Conservation (phyloP, 2,888 invertebrate species). For the Dryocosmus kuriphilus region DNA sequence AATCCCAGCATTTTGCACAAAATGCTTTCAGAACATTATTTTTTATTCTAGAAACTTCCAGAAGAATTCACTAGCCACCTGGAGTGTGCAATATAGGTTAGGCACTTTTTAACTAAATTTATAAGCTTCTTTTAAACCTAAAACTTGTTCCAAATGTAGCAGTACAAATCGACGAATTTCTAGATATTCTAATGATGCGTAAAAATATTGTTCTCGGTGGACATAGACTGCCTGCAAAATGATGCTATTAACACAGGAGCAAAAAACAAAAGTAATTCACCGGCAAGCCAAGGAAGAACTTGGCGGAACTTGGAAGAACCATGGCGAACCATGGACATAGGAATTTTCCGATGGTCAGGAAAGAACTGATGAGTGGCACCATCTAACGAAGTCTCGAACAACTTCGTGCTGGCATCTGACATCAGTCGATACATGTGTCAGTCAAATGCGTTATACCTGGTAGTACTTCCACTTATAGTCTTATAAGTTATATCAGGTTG, state of each 20-base stretch:
- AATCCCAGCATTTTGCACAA: conserved; percentile 85
- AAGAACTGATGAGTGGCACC: background rate
- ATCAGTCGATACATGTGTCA: background rate
- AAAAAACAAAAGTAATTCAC: conserved; percentile 2
- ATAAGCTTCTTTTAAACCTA: background rate
- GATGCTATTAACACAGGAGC: background rate
- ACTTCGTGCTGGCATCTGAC: too few relatives aligned
- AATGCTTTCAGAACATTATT: conserved; percentile 24
- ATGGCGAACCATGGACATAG: too few relatives aligned
- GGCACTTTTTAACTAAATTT: background rate
- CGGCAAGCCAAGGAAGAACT: background rate
- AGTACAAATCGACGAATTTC: background rate
- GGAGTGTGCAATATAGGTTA: background rate
- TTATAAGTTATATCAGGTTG: too few relatives aligned
- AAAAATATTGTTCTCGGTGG: background rate
- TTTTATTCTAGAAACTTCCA: background rate
- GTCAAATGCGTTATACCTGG: too few relatives aligned
- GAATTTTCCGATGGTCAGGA: too few relatives aligned
- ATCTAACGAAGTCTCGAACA: background rate
- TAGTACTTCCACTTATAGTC: too few relatives aligned
- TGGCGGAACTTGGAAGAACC: too few relatives aligned
- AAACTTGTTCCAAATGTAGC: background rate
- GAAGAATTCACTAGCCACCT: background rate
- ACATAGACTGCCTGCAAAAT: background rate
- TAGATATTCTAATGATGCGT: background rate